phyloP scores from a whole-genome alignment of 2,797 vertebrate genomes.

The Danio albolineatus region DNA sequence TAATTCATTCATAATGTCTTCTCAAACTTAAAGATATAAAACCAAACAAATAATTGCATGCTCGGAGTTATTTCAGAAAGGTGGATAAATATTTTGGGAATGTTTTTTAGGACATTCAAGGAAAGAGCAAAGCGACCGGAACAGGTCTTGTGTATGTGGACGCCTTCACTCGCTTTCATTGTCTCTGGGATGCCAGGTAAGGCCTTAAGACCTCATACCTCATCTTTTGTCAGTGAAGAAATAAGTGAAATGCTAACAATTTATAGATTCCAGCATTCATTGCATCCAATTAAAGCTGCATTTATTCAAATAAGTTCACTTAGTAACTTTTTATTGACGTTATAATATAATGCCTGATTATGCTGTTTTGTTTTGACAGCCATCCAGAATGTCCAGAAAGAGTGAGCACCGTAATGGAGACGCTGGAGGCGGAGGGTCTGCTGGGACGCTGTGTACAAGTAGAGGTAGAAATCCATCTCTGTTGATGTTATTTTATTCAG shows the following conservation, averaged over 20 bases:
- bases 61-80: background rate
- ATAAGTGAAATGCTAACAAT: background rate
- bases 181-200: constrained; percentile 68
- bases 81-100: background rate
- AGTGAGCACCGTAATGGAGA: constrained; percentile 57
- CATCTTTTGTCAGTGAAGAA: background rate
- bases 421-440: constrained; percentile 57
- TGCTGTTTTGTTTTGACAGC: constrained; percentile 26
- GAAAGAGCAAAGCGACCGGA: constrained; percentile 43
- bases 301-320: background rate
- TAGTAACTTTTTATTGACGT: background rate
- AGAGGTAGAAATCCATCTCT: constrained; percentile 56
- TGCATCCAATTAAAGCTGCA: background rate
- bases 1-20: too few species aligned
- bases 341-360: background rate
- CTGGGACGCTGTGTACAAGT: constrained; percentile 63
- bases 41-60: too few species aligned
- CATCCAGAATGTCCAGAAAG: constrained; percentile 68
- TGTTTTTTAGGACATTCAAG: constrained; percentile 48
- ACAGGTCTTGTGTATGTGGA: constrained; percentile 64
- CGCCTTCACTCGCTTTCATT: constrained; percentile 54
- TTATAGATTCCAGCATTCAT: background rate
- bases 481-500: background rate
- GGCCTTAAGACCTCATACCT: background rate
- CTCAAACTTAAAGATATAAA: too few species aligned